These are phyloP conservation scores for Gobio occitaniae DNA, from an alignment of 2,797 vertebrate genomes.

Conservation along the genomic window DNA sequence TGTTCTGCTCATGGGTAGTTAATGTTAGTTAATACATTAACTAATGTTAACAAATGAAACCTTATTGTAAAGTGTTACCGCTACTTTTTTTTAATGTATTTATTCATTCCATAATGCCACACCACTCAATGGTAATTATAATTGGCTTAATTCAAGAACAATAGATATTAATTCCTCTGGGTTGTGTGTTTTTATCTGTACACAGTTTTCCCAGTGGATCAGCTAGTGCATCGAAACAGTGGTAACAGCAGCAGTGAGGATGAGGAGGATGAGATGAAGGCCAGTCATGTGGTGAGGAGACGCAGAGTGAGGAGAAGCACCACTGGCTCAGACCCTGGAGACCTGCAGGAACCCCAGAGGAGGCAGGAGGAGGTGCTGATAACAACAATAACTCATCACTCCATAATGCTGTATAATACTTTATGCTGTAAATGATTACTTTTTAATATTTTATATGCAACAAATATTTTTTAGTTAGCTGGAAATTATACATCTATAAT, in stretches of 20 bases:
- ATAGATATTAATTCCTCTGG: not conserved
- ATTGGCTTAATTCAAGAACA: not conserved
- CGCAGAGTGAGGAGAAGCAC: constrained; percentile 83
- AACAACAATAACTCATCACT: not conserved
- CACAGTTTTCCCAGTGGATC: constrained; percentile 71
- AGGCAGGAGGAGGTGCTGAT: constrained; percentile 73
- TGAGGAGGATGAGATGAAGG: constrained; percentile 72
- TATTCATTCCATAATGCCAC: not conserved
- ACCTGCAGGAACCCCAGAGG: constrained; percentile 71
- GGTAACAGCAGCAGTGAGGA: constrained; percentile 85
- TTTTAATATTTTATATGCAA: not conserved
- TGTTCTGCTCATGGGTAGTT: no score
- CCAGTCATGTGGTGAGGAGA: constrained; percentile 75
- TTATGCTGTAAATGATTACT: not conserved
- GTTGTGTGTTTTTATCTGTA: constrained; percentile 14
- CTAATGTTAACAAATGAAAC: no score
- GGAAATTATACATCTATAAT: not conserved
- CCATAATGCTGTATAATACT: not conserved
- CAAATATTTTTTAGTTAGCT: not conserved
- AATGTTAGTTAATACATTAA: no score
- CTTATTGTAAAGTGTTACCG: no score
- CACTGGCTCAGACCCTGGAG: constrained; percentile 75
- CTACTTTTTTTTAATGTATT: not conserved
- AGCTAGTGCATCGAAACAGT: constrained; percentile 68
- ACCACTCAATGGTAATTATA: not conserved